phyloP scores from a whole-genome alignment of 1,140 invertebrate genomes.

The Gryllus bimaculatus region DNA sequence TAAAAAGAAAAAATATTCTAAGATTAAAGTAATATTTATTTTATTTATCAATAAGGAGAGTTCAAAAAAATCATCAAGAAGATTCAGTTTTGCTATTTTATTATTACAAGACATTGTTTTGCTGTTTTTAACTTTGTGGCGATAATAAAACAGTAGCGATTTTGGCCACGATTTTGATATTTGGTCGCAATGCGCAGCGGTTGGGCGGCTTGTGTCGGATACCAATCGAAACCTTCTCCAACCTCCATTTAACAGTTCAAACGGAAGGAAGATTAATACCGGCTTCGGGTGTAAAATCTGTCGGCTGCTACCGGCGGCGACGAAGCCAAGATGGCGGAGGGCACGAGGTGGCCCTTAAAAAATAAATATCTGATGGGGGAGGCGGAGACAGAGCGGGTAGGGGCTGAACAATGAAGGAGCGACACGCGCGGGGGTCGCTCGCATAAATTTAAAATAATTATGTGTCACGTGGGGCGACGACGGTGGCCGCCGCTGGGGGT shows the following conservation, averaged over 20 bases:
- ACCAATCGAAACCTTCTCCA: not conserved
- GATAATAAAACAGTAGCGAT: too few species aligned
- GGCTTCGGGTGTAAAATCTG: not conserved
- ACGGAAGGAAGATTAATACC: not conserved
- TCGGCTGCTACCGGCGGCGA: not conserved
- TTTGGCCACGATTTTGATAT: too few species aligned
- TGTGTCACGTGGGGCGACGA: not conserved
- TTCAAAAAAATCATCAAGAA: too few species aligned
- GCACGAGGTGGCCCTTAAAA: too few species aligned
- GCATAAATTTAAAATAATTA: conserved; percentile 6
- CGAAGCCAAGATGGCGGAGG: not conserved
- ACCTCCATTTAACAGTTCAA: not conserved
- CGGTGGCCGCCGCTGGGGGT: not conserved
- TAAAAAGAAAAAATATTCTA: too few species aligned
- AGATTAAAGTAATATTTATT: too few species aligned
- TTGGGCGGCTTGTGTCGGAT: not conserved
- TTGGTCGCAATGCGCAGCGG: too few species aligned
- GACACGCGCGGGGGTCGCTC: not conserved
- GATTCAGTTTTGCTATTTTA: too few species aligned
- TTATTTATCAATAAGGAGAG: too few species aligned
- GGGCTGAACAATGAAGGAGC: not conserved
- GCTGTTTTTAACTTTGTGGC: too few species aligned
- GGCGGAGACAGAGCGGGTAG: not conserved
- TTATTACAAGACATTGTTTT: too few species aligned
- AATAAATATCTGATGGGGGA: not conserved